Evolutionary conservation across 1,140 invertebrate species (phyloP), one percentile per base, ranked within the genome.

Genomic region (Caenorhabditis brenneri): DNA sequence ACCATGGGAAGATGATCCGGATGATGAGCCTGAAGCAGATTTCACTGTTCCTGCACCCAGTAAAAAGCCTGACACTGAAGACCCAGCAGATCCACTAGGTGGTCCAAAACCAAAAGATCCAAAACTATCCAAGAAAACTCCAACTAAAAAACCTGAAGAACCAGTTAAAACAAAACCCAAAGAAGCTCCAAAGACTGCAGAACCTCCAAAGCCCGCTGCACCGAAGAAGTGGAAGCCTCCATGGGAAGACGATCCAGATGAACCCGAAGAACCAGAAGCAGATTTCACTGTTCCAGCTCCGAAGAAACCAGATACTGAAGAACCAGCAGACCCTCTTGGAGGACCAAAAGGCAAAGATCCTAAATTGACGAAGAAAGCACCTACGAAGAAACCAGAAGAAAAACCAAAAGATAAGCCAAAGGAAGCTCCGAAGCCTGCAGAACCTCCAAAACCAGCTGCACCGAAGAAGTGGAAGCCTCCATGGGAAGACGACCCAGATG

Each of bases 401-500:
- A 74, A 74, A 15, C 65, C 65, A 0, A n/a, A 9, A 0, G 36
- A 74, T 6, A 74, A 74, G 24, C 65, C 65, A 42, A 74, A 74
- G 22, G 58, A 65, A 36, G 2, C 58, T 10, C 31, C 58, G 4
- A 36, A 74, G 42, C 36, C 65, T 12, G 33, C 36, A n/a, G 65
- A 74, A 19, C 65, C 65, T 12, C 36, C 65, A 24, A 74, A 74
- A 24, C 65, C 65, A n/a, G 65, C 22, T 22, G 65, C 65, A 3
- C 65, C 65, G 0, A 74, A 74, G 22, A 74, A 74, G 15, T 74
- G 65, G 65, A 74, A 74, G n/a, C 65, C 65, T 5, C 65, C 65
- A 74, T 74, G 65, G 65, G 65, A 74, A 74, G 19, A 22, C 7
- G 65, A 74, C 33, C n/a, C 36, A 1, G 65, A 65, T 33, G 19